A percentile compares a stretch with the other conserved stretches of the same genome.
Conservation (phyloP, 2,797 vertebrate species). For the Dromococcyx pavoninus region DNA sequence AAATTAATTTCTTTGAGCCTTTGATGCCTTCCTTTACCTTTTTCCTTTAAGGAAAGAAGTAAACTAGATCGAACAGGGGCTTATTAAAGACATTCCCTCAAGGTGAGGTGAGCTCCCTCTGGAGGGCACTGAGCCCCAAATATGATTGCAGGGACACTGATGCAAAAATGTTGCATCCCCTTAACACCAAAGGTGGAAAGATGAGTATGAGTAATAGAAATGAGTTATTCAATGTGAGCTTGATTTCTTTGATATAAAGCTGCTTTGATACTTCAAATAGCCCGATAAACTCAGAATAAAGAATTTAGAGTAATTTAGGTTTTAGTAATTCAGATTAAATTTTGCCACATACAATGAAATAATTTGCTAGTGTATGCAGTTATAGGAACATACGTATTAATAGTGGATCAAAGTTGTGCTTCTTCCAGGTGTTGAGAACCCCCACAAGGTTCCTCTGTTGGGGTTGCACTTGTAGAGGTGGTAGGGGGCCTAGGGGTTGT, state of each 20-base stretch:
- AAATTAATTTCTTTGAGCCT: background rate
- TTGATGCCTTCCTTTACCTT: background rate
- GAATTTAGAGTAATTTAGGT: background rate
- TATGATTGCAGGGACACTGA: background rate
- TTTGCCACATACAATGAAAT: background rate
- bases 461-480: fast-evolving
- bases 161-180: background rate
- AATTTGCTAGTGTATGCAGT: background rate
- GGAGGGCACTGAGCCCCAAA: background rate
- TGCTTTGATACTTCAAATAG: background rate
- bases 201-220: background rate
- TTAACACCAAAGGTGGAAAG: background rate
- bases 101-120: background rate
- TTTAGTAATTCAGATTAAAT: background rate
- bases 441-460: background rate
- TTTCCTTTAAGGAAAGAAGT: background rate
- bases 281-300: background rate
- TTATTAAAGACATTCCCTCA: background rate
- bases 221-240: background rate
- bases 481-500: background rate
- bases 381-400: background rate
- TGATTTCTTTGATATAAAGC: background rate
- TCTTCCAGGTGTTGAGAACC: background rate
- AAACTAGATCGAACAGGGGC: background rate
- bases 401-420: background rate